Evolutionary conservation across 2,888 invertebrate genomes (phyloP).

Genomic region (Uloborus plumipes): DNA sequence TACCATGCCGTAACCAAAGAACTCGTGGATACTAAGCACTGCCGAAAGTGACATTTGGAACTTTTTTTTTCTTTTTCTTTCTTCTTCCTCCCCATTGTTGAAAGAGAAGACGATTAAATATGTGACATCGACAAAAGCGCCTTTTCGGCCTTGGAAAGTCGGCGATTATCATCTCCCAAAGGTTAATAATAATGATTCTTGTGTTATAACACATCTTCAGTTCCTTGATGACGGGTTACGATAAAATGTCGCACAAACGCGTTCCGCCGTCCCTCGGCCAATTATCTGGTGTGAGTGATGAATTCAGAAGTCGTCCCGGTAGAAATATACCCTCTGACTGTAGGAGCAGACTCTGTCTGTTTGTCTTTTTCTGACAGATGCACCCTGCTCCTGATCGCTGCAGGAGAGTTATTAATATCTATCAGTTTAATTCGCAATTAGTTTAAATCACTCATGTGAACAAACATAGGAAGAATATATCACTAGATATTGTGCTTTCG

Average conservation of each 20-base stretch:
- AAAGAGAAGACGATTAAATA: background rate
- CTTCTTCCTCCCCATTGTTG: constrained; percentile 3
- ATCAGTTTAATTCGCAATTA: no score
- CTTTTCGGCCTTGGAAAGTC: constrained; percentile 20
- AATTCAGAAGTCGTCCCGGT: constrained; percentile 10
- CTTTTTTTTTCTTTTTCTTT: background rate
- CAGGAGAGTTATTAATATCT: no score
- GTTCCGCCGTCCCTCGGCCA: constrained; percentile 20
- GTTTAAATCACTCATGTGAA: no score
- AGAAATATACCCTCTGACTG: no score
- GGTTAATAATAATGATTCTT: constrained; percentile 60
- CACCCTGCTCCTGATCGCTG: no score
- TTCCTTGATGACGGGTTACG: constrained; percentile 39
- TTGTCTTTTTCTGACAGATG: no score
- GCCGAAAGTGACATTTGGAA: no score
- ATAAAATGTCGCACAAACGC: constrained; percentile 24
- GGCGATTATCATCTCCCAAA: constrained; percentile 47
- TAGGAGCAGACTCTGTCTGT: no score
- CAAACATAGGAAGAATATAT: no score
- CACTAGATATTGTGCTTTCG: no score
- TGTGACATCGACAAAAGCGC: constrained; percentile 45
- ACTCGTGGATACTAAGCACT: no score
- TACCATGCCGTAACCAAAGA: no score
- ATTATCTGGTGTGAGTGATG: constrained; percentile 40
- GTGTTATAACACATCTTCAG: constrained; percentile 46